Base-by-base conservation (phyloP, 2,888 invertebrate genomes). In the Macrophya alboannulata region DNA sequence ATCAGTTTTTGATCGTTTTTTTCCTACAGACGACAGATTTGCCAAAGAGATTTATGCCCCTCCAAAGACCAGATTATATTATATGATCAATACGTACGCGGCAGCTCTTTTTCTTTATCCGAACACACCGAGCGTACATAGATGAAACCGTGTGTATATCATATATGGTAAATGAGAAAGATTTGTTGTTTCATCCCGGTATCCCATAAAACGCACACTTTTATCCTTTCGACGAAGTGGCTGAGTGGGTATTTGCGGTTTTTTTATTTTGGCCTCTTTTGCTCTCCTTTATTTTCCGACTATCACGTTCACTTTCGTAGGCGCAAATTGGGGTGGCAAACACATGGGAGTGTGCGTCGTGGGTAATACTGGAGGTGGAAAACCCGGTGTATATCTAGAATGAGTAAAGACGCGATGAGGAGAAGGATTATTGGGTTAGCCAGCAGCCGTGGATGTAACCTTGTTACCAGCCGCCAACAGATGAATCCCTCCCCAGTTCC, bases 401-500 rank as follows among this genome's bases (percentile, higher is more conserved):
- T 31, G 25, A 55, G 48, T 43, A 51, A 62, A 65, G 43, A 65
- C 15, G 25, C 65, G 83, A 83, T 21, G 45, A 83, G 68, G 48
- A 31, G 37, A 68, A n/a, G 71, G 83, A 51, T 83, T 65, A 83
- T 83, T 91, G 89, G 90, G 90, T 92, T 92, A 92, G 90, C 89
- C 88, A 92, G 90, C 89, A 88, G 89, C 89, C 90, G 90, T 90
- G 89, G 87, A 87, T 90, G 89, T 91, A 92, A 92, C 91, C 92
- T 90, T 88, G 91, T 92, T 92, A 91, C 88, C 89, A 89, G 87
- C 88, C 89, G 83, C 51, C 68, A 71, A 83, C 83, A 71, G 68
- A 71, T 31, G 83, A 68, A 48, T 83, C 37, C 37, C 71, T 71
- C 68, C 37, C 65, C n/a, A n/a, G 77, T 40, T 40, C 17, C 6